Conservation (phyloP, 2,113 vertebrate species). For the Hucho hucho region DNA sequence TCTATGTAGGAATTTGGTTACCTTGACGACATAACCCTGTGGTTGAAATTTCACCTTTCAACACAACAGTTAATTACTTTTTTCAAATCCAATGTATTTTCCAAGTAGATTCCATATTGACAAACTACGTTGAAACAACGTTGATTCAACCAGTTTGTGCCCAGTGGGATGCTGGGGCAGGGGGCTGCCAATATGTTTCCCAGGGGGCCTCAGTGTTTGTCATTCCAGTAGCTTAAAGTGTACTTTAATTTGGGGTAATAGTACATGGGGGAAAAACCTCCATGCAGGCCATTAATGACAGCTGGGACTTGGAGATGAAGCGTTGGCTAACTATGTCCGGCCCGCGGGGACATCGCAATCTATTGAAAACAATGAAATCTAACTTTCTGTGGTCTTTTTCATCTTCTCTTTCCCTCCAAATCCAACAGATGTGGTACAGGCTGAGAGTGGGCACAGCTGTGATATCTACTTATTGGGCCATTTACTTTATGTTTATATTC, state of each 20-base stretch:
- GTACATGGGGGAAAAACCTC: conserved; percentile 19
- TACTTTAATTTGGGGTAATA: conserved; percentile 15
- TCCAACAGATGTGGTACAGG: conserved; percentile 64
- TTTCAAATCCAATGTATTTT: too few species aligned
- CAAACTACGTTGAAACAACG: too few species aligned
- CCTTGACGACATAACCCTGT: too few species aligned
- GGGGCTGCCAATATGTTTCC: too few species aligned
- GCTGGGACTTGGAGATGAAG: conserved; percentile 52
- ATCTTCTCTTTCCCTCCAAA: conserved; percentile 61
- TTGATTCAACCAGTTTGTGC: too few species aligned
- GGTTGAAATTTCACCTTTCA: too few species aligned
- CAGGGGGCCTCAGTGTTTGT: too few species aligned
- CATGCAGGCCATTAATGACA: conserved; percentile 37
- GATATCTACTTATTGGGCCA: conserved; percentile 50
- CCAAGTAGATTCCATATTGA: too few species aligned
- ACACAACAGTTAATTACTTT: too few species aligned
- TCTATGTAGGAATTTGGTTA: too few species aligned
- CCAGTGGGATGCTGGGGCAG: too few species aligned
- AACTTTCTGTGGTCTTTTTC: conserved; percentile 16
- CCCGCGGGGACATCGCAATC: conserved; percentile 34
- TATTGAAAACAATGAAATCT: conserved; percentile 43
- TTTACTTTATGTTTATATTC: conserved; percentile 38
- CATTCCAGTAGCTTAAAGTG: too few species aligned
- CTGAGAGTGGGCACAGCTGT: conserved; percentile 72
- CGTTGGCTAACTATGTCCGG: conserved; percentile 39